Conservation (phyloP, 2,797 vertebrate species). For the Gymnodraco acuticeps region DNA sequence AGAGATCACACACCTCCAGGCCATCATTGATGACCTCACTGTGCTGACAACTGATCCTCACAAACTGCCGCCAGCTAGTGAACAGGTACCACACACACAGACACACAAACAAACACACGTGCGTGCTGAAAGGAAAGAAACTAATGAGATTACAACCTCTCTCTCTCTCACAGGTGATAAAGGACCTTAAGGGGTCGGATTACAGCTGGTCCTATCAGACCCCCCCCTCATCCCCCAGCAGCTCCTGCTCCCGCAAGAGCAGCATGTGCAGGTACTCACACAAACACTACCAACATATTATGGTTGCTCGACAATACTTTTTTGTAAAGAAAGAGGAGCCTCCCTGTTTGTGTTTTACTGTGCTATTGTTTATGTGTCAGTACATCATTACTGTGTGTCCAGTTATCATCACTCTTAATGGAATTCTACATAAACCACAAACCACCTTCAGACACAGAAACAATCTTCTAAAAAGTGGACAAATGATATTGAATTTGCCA, state of each 20-base stretch:
- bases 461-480: not conserved
- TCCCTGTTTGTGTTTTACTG: constrained; percentile 34
- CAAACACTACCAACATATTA: not conserved
- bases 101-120: not conserved
- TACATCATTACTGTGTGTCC: constrained; percentile 41
- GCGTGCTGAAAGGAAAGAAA: not conserved
- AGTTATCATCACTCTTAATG: constrained; percentile 37
- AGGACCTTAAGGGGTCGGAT: constrained; percentile 96
- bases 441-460: constrained; percentile 21
- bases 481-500: not conserved
- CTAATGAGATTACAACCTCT: not conserved
- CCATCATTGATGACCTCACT: constrained; percentile 96
- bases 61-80: constrained; percentile 95
- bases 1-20: constrained; percentile 98
- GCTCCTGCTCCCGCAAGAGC: constrained; percentile 95
- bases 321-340: constrained; percentile 69
- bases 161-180: constrained; percentile 89
- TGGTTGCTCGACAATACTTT: not conserved
- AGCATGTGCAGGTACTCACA: constrained; percentile 95
- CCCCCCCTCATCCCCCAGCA: constrained; percentile 94
- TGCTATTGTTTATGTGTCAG: constrained; percentile 50
- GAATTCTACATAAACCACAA: constrained; percentile 4
- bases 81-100: constrained; percentile 86
- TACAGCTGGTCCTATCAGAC: constrained; percentile 99
- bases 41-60: constrained; percentile 94